Evolutionary conservation across 2,797 vertebrate species (phyloP).

Genomic region (Poecilia picta): DNA sequence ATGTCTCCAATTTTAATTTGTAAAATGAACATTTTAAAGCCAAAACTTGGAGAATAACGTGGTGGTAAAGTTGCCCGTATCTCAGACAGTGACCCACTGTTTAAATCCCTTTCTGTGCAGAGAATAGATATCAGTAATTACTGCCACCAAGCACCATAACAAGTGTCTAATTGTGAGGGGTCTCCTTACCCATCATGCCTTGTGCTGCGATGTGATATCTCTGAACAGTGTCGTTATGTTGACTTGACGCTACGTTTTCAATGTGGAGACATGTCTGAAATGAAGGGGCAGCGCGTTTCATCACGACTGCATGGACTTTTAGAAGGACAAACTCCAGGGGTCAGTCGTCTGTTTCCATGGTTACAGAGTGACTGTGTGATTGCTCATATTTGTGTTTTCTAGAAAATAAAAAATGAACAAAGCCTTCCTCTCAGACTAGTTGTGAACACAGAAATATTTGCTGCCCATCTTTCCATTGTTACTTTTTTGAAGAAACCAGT

Average conservation of each 20-base stretch:
- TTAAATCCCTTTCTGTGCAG: slow-evolving; percentile 1
- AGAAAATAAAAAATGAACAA: not conserved
- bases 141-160: slow-evolving; percentile 36
- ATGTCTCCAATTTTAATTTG: not conserved
- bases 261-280: not conserved
- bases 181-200: slow-evolving; percentile 44
- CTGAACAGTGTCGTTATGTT: slow-evolving; percentile 34
- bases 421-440: not conserved
- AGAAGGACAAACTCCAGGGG: not conserved
- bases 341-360: not conserved
- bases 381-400: not conserved
- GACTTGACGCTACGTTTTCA: not conserved
- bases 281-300: slow-evolving; percentile 23
- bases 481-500: not conserved
- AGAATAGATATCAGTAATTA: slow-evolving; percentile 11
- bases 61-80: not conserved
- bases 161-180: slow-evolving; percentile 67
- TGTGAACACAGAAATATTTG: not conserved
- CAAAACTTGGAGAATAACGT: not conserved
- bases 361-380: not conserved
- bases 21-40: not conserved
- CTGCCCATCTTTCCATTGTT: not conserved
- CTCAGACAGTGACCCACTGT: not conserved
- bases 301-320: not conserved
- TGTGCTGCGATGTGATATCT: slow-evolving; percentile 67